Evolutionary conservation across 2,113 vertebrate genomes (phyloP), one percentile per base, ranked within the genome.

Genomic region (Onychostruthus taczanowskii): DNA sequence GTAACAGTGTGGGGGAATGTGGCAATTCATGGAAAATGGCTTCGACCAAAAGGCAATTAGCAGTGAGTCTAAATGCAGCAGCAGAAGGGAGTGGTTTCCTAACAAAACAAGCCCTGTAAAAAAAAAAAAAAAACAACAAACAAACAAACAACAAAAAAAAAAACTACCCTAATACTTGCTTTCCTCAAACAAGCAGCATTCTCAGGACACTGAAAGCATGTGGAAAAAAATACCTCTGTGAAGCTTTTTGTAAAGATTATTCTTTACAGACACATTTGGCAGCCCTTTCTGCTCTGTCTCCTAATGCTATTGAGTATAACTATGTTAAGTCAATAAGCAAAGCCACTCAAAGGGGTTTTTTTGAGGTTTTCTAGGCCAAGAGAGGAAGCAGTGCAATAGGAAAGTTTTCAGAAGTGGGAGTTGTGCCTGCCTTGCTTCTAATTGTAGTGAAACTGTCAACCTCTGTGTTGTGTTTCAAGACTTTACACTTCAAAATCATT

Each of bases 401-500:
- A 92, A 96, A 97, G 90, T 96, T 95, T 96, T 95, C 94, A 93
- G 85, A 96, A 92, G 91, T 97, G 94, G 94, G 93, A 96, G 93
- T 46, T 95, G 70, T 91, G 92, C 73, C 90, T 97, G 89, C 94
- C 75, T 96, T 58, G 88, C 91, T 96, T 92, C 90, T 96, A 96
- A 97, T 89, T 95, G 97, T 96, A 97, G 94, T 91, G 95, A 96
- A 96, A 96, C 97, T 97, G 97, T 97, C 98, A 98, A 96, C 84
- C 96, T 96, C 93, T 87, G 80, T 3, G 12, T 76, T 96, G 91
- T 82, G 88, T 96, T 96, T 97, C 93, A 96, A 97, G 97, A 95
- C 92, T 97, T 96, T 97, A 94, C 95, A 95, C 96, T 98, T 98
- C 96, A 98, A 97, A 97, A 97, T 96, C 97, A 93, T 96, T 96